phyloP scores from a whole-genome alignment of 2,888 invertebrate species.

The Trisateles emortualis region DNA sequence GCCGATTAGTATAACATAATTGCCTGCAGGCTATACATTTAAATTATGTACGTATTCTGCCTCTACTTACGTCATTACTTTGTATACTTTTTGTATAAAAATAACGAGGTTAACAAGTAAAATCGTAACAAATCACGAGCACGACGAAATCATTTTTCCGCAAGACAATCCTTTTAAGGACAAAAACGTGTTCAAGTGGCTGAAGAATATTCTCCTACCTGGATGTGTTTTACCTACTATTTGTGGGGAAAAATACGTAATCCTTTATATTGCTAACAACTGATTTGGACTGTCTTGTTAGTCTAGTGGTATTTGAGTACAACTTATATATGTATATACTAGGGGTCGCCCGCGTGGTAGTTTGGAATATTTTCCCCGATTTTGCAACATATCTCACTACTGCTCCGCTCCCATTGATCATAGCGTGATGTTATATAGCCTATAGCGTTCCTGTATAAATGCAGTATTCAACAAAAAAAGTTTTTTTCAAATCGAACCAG shows the following conservation, averaged over 20 bases:
- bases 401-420: too few relatives aligned
- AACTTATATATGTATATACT: too few relatives aligned
- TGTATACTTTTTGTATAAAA: background rate
- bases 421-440: too few relatives aligned
- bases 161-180: slow-evolving; percentile 19
- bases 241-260: slow-evolving; percentile 30
- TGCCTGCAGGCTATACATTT: background rate
- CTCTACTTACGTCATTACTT: background rate
- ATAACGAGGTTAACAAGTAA: slow-evolving; percentile 6
- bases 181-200: slow-evolving; percentile 44
- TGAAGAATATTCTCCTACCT: slow-evolving; percentile 33
- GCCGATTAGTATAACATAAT: too few relatives aligned
- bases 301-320: too few relatives aligned
- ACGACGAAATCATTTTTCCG: slow-evolving; percentile 25
- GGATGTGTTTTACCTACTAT: slow-evolving; percentile 28
- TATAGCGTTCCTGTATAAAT: too few relatives aligned
- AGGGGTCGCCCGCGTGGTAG: too few relatives aligned
- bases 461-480: too few relatives aligned
- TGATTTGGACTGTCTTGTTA: too few relatives aligned
- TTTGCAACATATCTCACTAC: too few relatives aligned
- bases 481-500: too few relatives aligned
- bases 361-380: too few relatives aligned
- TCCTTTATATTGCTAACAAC: slow-evolving; percentile 26
- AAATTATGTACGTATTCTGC: background rate
- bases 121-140: slow-evolving; percentile 17